phyloP scores from a whole-genome alignment of 1,140 invertebrate genomes.

The Drosophila nigromelanica region DNA sequence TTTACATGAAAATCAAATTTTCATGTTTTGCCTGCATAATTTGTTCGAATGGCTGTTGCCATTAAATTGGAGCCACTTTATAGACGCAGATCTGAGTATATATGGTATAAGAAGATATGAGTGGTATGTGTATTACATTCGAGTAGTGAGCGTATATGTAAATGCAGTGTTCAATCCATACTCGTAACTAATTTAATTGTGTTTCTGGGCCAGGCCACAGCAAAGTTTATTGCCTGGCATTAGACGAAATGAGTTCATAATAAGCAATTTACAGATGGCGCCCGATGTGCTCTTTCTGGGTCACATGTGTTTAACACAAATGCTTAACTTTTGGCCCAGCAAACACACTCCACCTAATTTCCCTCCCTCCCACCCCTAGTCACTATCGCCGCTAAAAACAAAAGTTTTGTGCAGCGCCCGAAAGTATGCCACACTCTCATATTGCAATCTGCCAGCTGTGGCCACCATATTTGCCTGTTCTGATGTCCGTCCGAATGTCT shows the following conservation, averaged over 20 bases:
- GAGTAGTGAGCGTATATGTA: neutral
- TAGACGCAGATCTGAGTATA: conserved; percentile 2
- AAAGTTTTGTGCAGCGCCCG: conserved; percentile 39
- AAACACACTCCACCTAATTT: neutral
- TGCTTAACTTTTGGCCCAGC: conserved; percentile 58
- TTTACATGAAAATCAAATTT: conserved; percentile 79
- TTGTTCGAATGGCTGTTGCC: conserved; percentile 43
- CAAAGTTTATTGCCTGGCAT: conserved; percentile 34
- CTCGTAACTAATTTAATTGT: conserved; percentile 68
- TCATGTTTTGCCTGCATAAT: conserved; percentile 64
- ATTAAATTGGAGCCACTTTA: conserved; percentile 21
- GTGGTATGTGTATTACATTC: neutral
- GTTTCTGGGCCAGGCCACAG: conserved; percentile 45
- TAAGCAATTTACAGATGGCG: conserved; percentile 42
- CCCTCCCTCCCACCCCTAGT: neutral
- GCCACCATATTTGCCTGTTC: neutral
- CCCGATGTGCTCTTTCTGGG: conserved; percentile 47
- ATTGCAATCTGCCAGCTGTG: conserved; percentile 37
- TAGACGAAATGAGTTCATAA: conserved; percentile 64
- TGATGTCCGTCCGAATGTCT: neutral
- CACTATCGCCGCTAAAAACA: conserved; percentile 1
- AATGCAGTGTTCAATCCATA: conserved; percentile 36
- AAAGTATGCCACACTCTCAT: conserved; percentile 55
- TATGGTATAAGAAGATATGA: neutral
- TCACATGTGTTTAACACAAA: conserved; percentile 65